Evolutionary conservation across 2,888 invertebrate genomes (phyloP).

Genomic region (Drosophila stalkeri): DNA sequence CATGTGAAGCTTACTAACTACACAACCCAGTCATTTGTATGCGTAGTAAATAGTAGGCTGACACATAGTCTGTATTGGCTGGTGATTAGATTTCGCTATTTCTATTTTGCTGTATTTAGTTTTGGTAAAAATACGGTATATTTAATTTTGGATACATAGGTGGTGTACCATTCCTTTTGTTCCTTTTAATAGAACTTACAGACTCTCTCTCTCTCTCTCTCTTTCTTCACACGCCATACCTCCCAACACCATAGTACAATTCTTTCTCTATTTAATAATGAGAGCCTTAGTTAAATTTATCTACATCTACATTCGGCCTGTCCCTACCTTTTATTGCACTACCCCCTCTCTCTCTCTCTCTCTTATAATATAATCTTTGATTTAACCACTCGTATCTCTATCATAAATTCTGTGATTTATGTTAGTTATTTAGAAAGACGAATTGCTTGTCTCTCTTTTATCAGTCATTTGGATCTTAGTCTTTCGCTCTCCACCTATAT

Average conservation of each 20-base stretch:
- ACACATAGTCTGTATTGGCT: conserved; percentile 9
- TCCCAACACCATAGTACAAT: no score
- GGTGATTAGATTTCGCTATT: not conserved
- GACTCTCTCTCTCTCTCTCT: not conserved
- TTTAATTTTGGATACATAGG: not conserved
- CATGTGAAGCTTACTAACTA: not conserved
- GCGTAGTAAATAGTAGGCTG: conserved; percentile 16
- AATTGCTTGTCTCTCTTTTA: not conserved
- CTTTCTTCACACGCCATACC: not conserved
- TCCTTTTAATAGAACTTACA: not conserved
- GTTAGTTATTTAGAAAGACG: not conserved
- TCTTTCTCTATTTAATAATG: no score
- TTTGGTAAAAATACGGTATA: not conserved
- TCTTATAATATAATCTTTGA: not conserved
- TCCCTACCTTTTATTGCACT: not conserved
- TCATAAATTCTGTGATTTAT: not conserved
- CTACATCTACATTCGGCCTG: no score
- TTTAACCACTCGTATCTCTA: not conserved
- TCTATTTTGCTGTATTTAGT: not conserved
- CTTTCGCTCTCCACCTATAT: not conserved
- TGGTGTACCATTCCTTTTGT: not conserved
- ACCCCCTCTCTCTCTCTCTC: not conserved
- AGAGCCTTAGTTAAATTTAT: no score
- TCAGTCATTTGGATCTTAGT: not conserved
- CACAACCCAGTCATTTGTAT: not conserved